A percentile compares a stretch with the other conserved stretches of the same genome.
Conservation (phyloP, 2,113 vertebrate species). For the Oreochromis tanganicae region DNA sequence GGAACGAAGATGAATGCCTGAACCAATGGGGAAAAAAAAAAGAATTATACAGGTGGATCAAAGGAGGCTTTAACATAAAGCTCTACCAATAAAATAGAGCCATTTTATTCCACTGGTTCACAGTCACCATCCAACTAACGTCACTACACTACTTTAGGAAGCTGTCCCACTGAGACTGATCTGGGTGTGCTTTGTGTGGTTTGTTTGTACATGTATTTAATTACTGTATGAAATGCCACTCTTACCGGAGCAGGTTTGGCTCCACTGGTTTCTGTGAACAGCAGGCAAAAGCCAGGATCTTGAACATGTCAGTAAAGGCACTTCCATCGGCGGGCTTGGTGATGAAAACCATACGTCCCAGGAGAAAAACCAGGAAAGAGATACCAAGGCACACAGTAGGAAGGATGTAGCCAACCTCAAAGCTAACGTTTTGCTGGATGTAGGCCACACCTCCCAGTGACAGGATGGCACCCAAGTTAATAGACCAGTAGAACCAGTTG, state of each 20-base stretch:
- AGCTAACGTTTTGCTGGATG: constrained; percentile 89
- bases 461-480: constrained; percentile 91
- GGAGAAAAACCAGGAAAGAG: constrained; percentile 85
- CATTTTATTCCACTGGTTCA: background rate
- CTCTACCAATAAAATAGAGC: constrained; percentile 10
- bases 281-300: constrained; percentile 79
- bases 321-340: constrained; percentile 92
- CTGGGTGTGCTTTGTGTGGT: background rate
- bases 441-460: constrained; percentile 91
- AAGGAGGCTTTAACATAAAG: constrained; percentile 30
- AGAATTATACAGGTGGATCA: constrained; percentile 44
- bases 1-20: constrained; percentile 39
- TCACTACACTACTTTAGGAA: background rate
- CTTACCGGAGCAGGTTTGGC: constrained; percentile 54
- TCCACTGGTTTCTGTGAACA: constrained; percentile 67
- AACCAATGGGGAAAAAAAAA: background rate
- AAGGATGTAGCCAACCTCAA: constrained; percentile 82
- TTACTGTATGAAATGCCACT: constrained; percentile 4
- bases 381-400: constrained; percentile 84
- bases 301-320: constrained; percentile 88
- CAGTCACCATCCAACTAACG: background rate
- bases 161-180: background rate
- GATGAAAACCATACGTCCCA: constrained; percentile 86
- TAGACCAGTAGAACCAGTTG: constrained; percentile 99
- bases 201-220: background rate